phyloP scores from a whole-genome alignment of 1,140 invertebrate genomes.

The Phenacoccus solenopsis region DNA sequence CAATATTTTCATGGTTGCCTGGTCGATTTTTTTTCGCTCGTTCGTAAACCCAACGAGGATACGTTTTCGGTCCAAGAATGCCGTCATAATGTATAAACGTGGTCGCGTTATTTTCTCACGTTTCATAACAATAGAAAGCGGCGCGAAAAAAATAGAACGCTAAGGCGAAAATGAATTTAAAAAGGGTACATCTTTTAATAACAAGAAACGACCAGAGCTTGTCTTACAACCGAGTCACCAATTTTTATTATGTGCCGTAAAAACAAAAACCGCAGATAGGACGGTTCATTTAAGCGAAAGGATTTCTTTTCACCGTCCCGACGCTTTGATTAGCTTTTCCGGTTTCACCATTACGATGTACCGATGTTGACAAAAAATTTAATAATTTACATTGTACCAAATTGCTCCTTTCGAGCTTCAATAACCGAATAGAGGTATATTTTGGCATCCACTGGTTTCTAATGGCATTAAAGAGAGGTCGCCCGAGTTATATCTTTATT shows the following conservation, averaged over 20 bases:
- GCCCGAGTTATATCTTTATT: no score
- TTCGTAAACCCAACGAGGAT: neutral
- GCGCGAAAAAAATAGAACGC: neutral
- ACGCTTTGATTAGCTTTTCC: no score
- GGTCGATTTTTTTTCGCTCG: neutral
- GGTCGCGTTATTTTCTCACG: neutral
- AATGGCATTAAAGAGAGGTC: no score
- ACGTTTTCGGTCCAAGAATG: neutral
- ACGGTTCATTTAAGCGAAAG: no score
- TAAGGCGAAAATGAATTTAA: neutral
- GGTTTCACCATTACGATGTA: no score
- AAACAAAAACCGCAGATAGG: neutral
- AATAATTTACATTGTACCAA: no score
- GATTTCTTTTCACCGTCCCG: no score
- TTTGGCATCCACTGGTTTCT: no score
- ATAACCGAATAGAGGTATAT: no score
- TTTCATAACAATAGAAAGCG: neutral
- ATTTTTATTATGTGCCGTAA: neutral
- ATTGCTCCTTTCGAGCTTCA: no score
- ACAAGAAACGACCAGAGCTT: neutral
- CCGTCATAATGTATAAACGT: neutral
- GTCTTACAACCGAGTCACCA: neutral
- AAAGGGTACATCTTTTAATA: neutral
- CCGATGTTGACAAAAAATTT: no score
- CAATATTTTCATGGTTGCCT: neutral